Evolutionary conservation across 2,113 vertebrate genomes (phyloP).

Genomic region (Gavia stellata): DNA sequence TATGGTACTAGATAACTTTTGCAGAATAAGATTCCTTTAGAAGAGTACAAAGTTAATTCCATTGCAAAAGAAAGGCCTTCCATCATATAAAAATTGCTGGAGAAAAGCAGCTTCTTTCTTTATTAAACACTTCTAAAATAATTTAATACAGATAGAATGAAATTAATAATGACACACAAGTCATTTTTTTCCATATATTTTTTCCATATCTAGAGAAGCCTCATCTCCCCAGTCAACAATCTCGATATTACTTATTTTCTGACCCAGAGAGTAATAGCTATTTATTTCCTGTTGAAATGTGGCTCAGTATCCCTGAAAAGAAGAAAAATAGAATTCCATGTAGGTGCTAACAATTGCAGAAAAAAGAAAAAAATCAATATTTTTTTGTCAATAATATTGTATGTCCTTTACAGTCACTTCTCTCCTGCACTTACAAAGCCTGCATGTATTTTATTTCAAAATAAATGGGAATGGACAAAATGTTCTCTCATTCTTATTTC

Average conservation of each 20-base stretch:
- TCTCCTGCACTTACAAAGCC: not conserved
- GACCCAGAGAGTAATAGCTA: not conserved
- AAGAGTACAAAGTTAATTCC: not conserved
- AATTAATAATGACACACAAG: not conserved
- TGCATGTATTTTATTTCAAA: conserved; percentile 7
- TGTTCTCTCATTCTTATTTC: not conserved
- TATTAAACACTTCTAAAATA: not conserved
- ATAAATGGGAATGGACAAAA: not conserved
- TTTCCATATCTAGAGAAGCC: not conserved
- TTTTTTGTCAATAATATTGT: not conserved
- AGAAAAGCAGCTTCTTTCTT: not conserved
- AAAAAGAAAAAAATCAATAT: not conserved
- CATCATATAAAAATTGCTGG: not conserved
- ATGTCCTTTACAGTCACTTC: not conserved
- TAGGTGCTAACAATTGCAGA: not conserved
- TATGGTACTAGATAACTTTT: not conserved
- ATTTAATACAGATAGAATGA: not conserved
- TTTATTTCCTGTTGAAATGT: conserved; percentile 17
- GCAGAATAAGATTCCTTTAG: not conserved
- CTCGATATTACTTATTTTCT: not conserved
- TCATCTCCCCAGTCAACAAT: not conserved
- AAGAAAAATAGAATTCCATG: not conserved
- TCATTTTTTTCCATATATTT: not conserved
- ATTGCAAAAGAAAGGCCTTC: not conserved
- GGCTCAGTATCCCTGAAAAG: not conserved